Evolutionary conservation across 2,113 vertebrate genomes (phyloP).

Genomic region (Erythrocercus mccallii): DNA sequence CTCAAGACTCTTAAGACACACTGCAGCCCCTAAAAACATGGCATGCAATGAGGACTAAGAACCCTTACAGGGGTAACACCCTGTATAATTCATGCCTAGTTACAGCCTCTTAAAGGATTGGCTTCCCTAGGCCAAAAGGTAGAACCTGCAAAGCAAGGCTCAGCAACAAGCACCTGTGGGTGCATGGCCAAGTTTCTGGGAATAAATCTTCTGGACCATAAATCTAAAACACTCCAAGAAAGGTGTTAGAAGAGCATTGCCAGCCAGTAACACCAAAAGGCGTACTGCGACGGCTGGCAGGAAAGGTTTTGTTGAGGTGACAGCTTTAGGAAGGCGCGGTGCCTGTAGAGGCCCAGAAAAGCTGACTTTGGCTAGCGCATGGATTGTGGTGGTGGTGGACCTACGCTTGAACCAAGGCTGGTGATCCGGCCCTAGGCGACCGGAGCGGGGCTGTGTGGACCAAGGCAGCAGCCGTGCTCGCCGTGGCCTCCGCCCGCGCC

Average conservation of each 20-base stretch:
- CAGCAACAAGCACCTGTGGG: not conserved
- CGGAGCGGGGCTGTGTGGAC: fast-evolving
- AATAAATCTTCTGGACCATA: not conserved
- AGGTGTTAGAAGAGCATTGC: fast-evolving
- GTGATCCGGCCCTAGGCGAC: fast-evolving
- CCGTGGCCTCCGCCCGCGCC: fast-evolving
- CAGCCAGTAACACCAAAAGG: not conserved
- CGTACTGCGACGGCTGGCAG: fast-evolving
- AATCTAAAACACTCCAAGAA: fast-evolving
- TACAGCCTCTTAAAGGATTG: too few species aligned
- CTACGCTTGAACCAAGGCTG: not conserved
- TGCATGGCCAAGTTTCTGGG: not conserved
- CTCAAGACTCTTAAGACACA: not conserved
- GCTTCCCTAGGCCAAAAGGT: fast-evolving
- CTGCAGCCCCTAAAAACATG: not conserved
- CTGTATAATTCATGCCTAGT: fast-evolving
- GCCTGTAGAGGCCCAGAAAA: too few species aligned
- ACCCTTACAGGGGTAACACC: fast-evolving
- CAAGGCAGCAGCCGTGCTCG: not conserved
- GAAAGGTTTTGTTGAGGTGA: not conserved
- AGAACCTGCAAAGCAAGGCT: not conserved
- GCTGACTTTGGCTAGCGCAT: not conserved
- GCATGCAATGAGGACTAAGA: fast-evolving
- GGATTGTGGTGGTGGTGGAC: not conserved
- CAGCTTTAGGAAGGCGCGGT: fast-evolving